Base-by-base conservation (phyloP, 2,113 vertebrate genomes). In the Channa maculata region DNA sequence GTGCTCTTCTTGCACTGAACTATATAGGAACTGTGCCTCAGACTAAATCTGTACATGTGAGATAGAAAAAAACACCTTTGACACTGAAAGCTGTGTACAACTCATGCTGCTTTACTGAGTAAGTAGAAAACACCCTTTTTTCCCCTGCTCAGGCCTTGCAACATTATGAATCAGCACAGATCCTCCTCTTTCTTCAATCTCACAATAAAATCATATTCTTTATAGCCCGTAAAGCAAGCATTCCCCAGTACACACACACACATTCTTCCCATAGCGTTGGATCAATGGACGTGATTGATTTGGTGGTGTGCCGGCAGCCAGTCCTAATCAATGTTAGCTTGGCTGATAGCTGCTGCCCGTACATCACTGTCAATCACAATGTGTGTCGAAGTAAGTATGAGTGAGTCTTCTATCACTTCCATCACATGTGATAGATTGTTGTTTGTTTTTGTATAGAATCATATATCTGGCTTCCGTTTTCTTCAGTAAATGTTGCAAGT, bases 281-380 rank as follows among this genome's bases (percentile, higher is more conserved):
- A 92, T 92, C 89, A 79, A 92, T 93, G 51, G 45, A 72, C 71
- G 33, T 88, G 89, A 93, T 89, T 87, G 91, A 92, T 91, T 80
- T 67, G 82, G 72, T 50, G 75, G 80, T 51, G 58, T 37, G 71
- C 75, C 86, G 89, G 77, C 85, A 89, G 85, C 86, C 76, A 39
- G 63, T 58, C 44, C 84, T 88, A 90, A 90, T 93, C 89, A 89
- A 91, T 92, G 84, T 65, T 71, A 37, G 70, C 82, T 65, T 52
- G 82, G 75, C 75, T 79, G 87, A 87, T 52, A 59, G 88, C 80
- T 39, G 7, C 74, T 37, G 76, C 85, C 63, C 11, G 59, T 81
- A 77, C 78, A 84, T 90, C 89, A 82, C 80, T 88, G 88, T 88
- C 86, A 57, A 12, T 88, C 74, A 68, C 36, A 65, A 61, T 67